phyloP scores from a whole-genome alignment of 2,888 invertebrate species.

The Erannis defoliaria region DNA sequence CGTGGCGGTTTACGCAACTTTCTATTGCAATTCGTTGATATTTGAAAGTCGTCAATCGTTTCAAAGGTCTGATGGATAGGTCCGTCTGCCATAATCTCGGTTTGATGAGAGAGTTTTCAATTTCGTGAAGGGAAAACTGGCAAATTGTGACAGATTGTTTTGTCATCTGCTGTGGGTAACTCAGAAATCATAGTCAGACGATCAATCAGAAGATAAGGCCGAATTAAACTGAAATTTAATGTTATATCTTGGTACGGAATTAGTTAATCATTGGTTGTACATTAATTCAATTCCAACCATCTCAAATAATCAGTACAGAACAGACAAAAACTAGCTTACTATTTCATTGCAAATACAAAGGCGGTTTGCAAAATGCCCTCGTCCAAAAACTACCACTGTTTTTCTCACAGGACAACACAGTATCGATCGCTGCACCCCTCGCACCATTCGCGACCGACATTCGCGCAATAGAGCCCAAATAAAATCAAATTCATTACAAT shows the following conservation, averaged over 20 bases:
- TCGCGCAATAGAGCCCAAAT: slow-evolving; percentile 41
- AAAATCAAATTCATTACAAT: slow-evolving; percentile 64
- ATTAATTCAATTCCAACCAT: no score
- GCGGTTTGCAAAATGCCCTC: neutral
- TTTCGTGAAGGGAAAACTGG: neutral
- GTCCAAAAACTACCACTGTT: slow-evolving; percentile 23
- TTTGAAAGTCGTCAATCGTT: slow-evolving; percentile 35
- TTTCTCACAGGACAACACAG: slow-evolving; percentile 17
- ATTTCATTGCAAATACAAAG: neutral
- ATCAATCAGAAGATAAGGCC: neutral
- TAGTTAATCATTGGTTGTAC: no score
- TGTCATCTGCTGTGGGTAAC: neutral
- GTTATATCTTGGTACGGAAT: no score
- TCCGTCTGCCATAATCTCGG: slow-evolving; percentile 33
- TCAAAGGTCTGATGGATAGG: slow-evolving; percentile 31
- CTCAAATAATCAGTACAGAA: no score
- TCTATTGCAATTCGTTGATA: slow-evolving; percentile 41
- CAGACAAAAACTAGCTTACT: neutral
- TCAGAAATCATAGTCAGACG: neutral
- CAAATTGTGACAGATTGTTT: slow-evolving; percentile 3
- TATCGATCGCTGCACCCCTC: slow-evolving; percentile 31
- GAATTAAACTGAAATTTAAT: no score
- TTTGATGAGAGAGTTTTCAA: slow-evolving; percentile 1
- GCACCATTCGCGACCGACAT: slow-evolving; percentile 25
- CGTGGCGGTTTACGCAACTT: slow-evolving; percentile 51